Conservation (phyloP, 2,888 invertebrate species). For the Steinernema scapterisci region DNA sequence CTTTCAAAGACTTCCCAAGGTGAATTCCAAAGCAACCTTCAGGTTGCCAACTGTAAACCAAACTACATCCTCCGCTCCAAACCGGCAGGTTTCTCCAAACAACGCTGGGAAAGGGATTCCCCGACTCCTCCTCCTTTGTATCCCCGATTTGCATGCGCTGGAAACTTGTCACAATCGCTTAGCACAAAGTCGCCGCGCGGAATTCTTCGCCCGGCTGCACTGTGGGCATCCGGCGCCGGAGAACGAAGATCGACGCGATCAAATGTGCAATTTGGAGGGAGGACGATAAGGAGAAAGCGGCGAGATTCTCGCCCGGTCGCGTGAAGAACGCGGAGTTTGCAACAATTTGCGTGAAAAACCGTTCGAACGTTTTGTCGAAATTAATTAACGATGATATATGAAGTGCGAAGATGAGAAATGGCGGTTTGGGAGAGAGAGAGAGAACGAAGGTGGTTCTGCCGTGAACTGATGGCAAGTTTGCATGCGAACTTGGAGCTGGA, state of each 20-base stretch:
- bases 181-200: not conserved
- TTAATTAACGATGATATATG: not conserved
- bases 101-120: conserved; percentile 2
- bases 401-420: not conserved
- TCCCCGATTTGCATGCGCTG: conserved; percentile 11
- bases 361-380: not conserved
- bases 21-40: too few relatives aligned
- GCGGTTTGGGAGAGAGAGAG: too few relatives aligned
- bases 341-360: not conserved
- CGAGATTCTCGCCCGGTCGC: conserved; percentile 8
- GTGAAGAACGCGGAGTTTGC: not conserved
- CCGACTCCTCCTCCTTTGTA: too few relatives aligned
- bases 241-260: conserved; percentile 22
- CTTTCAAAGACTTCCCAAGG: too few relatives aligned
- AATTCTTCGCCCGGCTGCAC: not conserved
- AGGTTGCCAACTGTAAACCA: not conserved
- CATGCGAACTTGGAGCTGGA: not conserved
- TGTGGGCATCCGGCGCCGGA: too few relatives aligned
- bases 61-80: not conserved
- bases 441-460: too few relatives aligned
- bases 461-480: not conserved
- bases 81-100: not conserved
- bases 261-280: not conserved
- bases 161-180: conserved; percentile 8
- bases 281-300: conserved; percentile 16